Evolutionary conservation across 2,888 invertebrate genomes (phyloP), one percentile per base, ranked within the genome.

Genomic region (Aporophyla nigra): DNA sequence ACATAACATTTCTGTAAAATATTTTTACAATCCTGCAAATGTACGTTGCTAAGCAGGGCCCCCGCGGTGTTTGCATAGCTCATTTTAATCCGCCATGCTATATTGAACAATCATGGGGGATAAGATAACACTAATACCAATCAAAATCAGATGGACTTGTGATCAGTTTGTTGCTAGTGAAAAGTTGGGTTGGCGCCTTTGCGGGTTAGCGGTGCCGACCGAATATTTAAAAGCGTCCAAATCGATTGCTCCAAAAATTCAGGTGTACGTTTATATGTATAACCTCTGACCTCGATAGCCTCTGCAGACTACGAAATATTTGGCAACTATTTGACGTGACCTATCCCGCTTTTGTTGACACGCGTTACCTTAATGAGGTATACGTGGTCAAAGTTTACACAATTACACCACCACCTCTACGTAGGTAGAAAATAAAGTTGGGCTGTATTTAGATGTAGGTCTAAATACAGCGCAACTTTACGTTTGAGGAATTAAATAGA

Each of bases 291-390:
- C 72, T 72, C 68, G 51, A 78, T 67, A 69, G 69, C 46, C 71
- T 51, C 43, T 49, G 65, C 59, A 33, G 49, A 59, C 68, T 61
- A 49, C 62, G 67, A 54, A 53, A 54, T 76, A 71, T 81, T 77
- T 73, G 68, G 61, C 62, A 69, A 49, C 54, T 75, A 68, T 80
- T 68, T 80, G 81, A 74, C 59, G 73, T 71, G 70, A 68, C 73
- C 81, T 76, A 81, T 76, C 71, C 82, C 68, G 71, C 68, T 73
- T 78, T 70, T 75, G 65, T 81, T 62, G 53, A 85, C 72, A 82
- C 67, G 71, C 70, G 80, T 80, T 73, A 85, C 71, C 62, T 62
- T 79, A 85, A 87, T 85, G 65, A 77, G 59, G 61, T 76, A 65
- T 61, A 63, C 71, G 65, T 71, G 69, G 62, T 63, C 70, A 58